Conservation (phyloP, 2,888 invertebrate species). For the Tenthredo notha region DNA sequence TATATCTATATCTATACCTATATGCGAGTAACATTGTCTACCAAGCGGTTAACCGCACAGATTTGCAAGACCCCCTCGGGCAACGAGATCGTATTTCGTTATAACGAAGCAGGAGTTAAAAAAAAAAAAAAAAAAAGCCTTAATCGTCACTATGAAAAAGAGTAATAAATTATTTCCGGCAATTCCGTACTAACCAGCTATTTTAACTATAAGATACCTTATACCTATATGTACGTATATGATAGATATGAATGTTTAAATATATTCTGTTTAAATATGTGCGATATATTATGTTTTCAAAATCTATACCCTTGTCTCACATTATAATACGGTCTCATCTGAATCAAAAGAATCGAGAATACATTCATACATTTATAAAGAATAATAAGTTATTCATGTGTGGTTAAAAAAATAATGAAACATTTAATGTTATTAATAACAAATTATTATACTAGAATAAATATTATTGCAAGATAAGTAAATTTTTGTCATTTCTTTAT, state of each 20-base stretch:
- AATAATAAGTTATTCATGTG: neutral
- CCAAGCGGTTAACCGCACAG: constrained; percentile 12
- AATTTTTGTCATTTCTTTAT: neutral
- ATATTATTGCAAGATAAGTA: neutral
- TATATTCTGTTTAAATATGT: neutral
- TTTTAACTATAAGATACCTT: neutral
- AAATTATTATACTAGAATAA: neutral
- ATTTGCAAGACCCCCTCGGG: constrained; percentile 36
- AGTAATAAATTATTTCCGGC: constrained; percentile 50
- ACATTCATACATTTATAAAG: neutral
- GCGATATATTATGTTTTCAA: neutral
- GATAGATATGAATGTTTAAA: neutral
- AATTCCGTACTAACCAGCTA: constrained; percentile 16
- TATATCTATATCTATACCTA: neutral
- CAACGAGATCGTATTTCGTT: constrained; percentile 30
- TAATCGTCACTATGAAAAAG: constrained; percentile 39
- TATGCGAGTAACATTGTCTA: neutral
- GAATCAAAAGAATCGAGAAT: neutral
- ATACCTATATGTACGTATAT: neutral
- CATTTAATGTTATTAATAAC: neutral
- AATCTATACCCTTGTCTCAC: neutral
- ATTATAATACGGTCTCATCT: neutral
- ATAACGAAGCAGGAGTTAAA: neutral
- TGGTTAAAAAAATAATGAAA: neutral
- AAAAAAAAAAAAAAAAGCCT: neutral